These are phyloP conservation scores for Recurvirostra avosetta DNA, from an alignment of 2,113 vertebrate species.

Conservation along the genomic window DNA sequence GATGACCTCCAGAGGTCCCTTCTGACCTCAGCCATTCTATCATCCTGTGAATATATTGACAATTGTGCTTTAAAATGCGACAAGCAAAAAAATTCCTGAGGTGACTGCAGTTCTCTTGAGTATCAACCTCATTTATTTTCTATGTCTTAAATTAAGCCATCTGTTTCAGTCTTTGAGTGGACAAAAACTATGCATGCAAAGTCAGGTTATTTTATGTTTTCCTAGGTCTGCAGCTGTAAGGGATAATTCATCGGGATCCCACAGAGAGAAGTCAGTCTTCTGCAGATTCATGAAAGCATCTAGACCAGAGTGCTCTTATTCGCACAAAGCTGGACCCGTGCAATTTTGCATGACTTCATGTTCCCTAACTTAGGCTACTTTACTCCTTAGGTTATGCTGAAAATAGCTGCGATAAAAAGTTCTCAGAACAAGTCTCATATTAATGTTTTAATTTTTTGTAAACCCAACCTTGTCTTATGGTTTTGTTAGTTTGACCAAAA, in stretches of 20 bases:
- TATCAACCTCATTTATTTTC: background rate
- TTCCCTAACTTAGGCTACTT: background rate
- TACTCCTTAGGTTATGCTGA: background rate
- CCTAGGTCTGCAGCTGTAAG: background rate
- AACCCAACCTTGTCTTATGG: background rate
- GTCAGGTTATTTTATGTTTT: conserved; percentile 22
- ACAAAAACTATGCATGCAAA: background rate
- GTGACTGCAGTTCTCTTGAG: background rate
- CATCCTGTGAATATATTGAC: background rate
- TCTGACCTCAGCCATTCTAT: background rate
- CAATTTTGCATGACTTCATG: background rate
- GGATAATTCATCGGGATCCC: background rate
- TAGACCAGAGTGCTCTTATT: background rate
- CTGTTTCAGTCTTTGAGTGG: background rate
- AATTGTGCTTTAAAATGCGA: background rate
- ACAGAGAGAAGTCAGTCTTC: background rate
- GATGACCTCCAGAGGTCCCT: background rate
- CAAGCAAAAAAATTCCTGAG: background rate
- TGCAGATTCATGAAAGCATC: background rate
- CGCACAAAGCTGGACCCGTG: background rate
- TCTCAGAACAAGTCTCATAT: background rate
- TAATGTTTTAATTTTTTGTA: background rate
- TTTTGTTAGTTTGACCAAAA: background rate
- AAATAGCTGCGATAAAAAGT: background rate
- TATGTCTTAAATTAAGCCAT: background rate